phyloP scores from a whole-genome alignment of 2,113 vertebrate genomes.

The Oncorhynchus masou region DNA sequence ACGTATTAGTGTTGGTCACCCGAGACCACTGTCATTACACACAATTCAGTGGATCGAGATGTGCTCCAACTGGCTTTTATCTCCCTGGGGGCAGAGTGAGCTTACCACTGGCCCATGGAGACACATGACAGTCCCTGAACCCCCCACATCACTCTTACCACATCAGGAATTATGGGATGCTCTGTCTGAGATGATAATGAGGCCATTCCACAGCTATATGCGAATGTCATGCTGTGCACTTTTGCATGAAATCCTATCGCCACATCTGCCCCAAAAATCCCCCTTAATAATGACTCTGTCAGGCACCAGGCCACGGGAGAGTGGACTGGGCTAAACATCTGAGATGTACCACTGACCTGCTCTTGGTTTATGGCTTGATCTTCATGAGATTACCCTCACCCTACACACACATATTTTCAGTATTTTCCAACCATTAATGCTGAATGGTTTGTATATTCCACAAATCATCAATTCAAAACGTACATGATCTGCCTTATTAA shows the following conservation, averaged over 20 bases:
- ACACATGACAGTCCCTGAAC: neutral
- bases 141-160: neutral
- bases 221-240: neutral
- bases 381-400: too few relatives aligned
- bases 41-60: neutral
- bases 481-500: constrained; percentile 33
- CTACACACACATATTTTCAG: neutral
- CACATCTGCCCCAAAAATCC: neutral
- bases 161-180: neutral
- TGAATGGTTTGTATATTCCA: constrained; percentile 13
- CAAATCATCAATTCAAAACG: constrained; percentile 24
- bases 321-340: neutral
- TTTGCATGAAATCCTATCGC: neutral
- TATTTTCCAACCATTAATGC: neutral
- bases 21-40: neutral
- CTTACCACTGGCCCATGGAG: neutral
- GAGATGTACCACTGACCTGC: too few relatives aligned
- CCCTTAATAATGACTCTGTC: neutral
- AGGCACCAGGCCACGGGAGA: neutral
- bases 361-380: too few relatives aligned
- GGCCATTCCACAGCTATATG: neutral
- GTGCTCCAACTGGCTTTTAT: too few relatives aligned
- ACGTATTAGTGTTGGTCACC: too few relatives aligned
- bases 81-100: too few relatives aligned
- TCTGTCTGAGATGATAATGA: neutral